Evolutionary conservation across 2,797 vertebrate genomes (phyloP), one percentile per base, ranked within the genome.

Genomic region (Sebastes alutus): DNA sequence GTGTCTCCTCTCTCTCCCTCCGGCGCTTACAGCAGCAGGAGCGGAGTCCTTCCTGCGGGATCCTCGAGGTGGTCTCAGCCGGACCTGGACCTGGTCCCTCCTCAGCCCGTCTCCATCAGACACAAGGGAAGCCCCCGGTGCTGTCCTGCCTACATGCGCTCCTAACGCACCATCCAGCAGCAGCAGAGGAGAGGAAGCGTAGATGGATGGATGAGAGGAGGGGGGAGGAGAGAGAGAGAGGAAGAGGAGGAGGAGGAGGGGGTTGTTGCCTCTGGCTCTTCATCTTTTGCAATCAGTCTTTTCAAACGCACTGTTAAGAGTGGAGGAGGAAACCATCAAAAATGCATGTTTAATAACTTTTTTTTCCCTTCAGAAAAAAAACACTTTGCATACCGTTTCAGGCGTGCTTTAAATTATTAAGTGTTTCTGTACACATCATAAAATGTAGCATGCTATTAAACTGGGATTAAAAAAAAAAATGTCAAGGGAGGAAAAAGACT

Each of bases 21-120:
- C 22, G 64, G 22, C 35, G 77, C 9, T 20, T 25, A 25, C 54
- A 64, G 73, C 62, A 73, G 38, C 38, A 11, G 55, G 22, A 42
- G 54, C 60, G 13, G 62, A 64, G 61, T 71, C 81, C 61, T 27
- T 62, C 35, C 38, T 12, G 72, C 46, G n/a, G 63, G 65, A 72
- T 82, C 52, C 63, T 72, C 23, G 33, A 46, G 23, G 67, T 77
- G 81, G 35, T 81, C 58, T 76, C 46, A 18, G 60, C 38, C 55
- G 59, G 20, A 22, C 72, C 35, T 38, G 73, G 84, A 86, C 77
- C 72, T 73, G 68, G 80, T 70, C 49, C 33, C 59, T 82, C 61
- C 76, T 81, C 73, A 85, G 76, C 69, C 69, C 22, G 87, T 81
- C 84, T 90, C 90, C 92, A 89, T 92, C 84, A 86, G 87, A 75